A percentile compares a stretch with the other conserved stretches of the same genome.
Conservation (phyloP, 1,140 invertebrate species). For the Calliopsis andreniformis region DNA sequence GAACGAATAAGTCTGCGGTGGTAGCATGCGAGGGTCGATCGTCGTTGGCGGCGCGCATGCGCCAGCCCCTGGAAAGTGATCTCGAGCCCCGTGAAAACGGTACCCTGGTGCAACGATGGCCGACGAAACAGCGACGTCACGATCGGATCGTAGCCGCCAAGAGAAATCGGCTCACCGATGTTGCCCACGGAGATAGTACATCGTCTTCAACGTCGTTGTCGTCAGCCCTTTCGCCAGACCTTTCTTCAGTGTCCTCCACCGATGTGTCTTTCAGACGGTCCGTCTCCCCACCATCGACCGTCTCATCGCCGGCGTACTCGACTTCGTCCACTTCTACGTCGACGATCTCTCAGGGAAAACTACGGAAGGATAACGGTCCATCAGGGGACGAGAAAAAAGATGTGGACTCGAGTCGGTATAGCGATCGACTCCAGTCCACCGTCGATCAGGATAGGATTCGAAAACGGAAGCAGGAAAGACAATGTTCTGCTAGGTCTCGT, state of each 20-base stretch:
- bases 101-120: constrained; percentile 49
- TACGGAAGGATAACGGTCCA: neutral
- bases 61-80: constrained; percentile 66
- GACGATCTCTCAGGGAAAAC: neutral
- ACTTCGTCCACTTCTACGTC: constrained; percentile 37
- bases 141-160: neutral
- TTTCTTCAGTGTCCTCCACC: constrained; percentile 39
- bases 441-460: constrained; percentile 26
- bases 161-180: neutral
- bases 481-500: constrained; percentile 10
- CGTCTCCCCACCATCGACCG: constrained; percentile 39
- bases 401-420: too few relatives aligned
- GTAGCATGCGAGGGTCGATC: constrained; percentile 73
- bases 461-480: constrained; percentile 35
- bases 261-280: constrained; percentile 43
- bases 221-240: constrained; percentile 44
- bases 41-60: constrained; percentile 69
- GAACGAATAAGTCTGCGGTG: constrained; percentile 51
- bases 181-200: neutral
- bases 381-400: constrained; percentile 1
- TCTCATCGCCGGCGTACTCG: constrained; percentile 47
- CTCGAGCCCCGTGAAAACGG: constrained; percentile 63
- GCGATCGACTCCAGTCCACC: neutral
- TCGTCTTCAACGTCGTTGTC: constrained; percentile 46
- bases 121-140: constrained; percentile 30